phyloP scores from a whole-genome alignment of 1,140 invertebrate species.

The Calliphora vicina region DNA sequence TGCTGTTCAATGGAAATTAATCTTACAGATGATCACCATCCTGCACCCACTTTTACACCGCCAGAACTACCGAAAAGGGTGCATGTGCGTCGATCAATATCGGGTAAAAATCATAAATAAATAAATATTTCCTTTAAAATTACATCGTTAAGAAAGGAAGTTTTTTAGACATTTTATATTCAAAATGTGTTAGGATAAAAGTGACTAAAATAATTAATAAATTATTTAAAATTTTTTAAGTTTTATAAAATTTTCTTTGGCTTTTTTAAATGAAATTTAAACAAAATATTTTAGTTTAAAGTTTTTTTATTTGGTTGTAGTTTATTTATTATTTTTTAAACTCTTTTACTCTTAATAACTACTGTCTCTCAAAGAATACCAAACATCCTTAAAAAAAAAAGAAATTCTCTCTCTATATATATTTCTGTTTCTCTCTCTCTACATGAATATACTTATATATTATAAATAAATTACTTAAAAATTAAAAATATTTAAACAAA shows the following conservation, averaged over 20 bases:
- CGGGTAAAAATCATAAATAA: constrained; percentile 57
- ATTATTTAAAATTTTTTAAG: background rate
- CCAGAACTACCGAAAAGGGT: constrained; percentile 96
- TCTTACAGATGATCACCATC: constrained; percentile 93
- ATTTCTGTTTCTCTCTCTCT: background rate
- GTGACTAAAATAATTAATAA: background rate
- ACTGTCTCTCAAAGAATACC: background rate
- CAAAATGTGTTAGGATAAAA: constrained; percentile 1
- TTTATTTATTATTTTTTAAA: background rate
- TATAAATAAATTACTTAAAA: constrained; percentile 19
- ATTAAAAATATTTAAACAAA: background rate
- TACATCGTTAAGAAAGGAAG: background rate
- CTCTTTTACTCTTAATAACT: background rate
- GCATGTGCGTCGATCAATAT: constrained; percentile 88
- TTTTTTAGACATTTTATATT: constrained; percentile 24
- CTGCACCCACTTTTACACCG: constrained; percentile 93
- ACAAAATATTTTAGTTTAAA: background rate
- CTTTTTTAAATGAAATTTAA: background rate
- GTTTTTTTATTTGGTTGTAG: background rate
- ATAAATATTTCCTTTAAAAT: constrained; percentile 36
- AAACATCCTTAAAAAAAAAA: background rate
- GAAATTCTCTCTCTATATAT: background rate
- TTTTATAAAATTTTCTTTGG: background rate
- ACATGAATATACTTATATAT: background rate
- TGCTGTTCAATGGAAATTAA: constrained; percentile 58